Percentiles rank a stretch among this genome's conserved stretches.
Evolutionary conservation across 1,140 invertebrate genomes (phyloP).

Genomic region (Bactericera cockerelli): DNA sequence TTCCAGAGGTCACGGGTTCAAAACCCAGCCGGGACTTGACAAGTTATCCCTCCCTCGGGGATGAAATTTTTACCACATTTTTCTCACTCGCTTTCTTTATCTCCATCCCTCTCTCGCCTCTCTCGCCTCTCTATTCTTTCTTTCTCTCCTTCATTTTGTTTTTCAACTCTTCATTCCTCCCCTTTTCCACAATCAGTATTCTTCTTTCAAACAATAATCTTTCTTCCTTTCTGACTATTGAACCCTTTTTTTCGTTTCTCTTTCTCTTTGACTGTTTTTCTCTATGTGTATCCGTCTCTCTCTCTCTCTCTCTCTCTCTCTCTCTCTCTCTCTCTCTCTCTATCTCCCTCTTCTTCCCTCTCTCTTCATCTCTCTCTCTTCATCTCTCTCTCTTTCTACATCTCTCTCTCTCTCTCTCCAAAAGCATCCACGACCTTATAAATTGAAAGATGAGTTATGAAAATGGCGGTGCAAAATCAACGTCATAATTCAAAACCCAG

Average conservation of each 20-base stretch:
- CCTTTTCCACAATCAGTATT: constrained; percentile 3
- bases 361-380: too few relatives aligned
- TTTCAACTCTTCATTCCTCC: constrained; percentile 6
- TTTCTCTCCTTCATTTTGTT: constrained; percentile 4
- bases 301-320: constrained; percentile 8
- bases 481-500: neutral
- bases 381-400: neutral
- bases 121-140: neutral
- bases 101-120: neutral
- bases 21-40: too few relatives aligned
- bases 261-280: constrained; percentile 7
- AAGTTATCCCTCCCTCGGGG: too few relatives aligned
- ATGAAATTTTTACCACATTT: neutral
- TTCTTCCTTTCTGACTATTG: too few relatives aligned
- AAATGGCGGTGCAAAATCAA: too few relatives aligned
- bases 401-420: neutral
- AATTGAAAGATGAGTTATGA: too few relatives aligned
- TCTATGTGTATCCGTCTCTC: neutral
- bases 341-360: neutral
- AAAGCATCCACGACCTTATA: too few relatives aligned
- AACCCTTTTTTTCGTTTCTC: neutral
- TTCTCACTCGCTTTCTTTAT: neutral
- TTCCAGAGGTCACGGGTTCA: too few relatives aligned
- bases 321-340: neutral
- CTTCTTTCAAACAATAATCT: too few relatives aligned